These are phyloP conservation scores for Xanthorhoe designata DNA, from an alignment of 2,888 invertebrate species.

Conservation along the genomic window DNA sequence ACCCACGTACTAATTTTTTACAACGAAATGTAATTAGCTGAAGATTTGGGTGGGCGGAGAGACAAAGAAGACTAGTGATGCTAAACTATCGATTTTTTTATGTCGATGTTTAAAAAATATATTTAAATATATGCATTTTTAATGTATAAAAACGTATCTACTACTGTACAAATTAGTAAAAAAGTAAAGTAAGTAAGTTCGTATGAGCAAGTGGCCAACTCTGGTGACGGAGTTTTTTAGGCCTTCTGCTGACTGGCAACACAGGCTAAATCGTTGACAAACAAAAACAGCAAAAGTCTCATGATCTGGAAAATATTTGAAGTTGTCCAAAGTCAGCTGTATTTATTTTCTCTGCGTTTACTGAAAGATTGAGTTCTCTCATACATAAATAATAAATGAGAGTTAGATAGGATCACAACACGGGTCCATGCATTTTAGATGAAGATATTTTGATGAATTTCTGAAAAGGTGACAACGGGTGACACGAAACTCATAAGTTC, in stretches of 20 bases:
- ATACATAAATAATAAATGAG: slow-evolving; percentile 2
- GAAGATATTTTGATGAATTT: slow-evolving; percentile 4
- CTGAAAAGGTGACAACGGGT: neutral
- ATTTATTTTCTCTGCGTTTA: neutral
- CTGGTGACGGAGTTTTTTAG: no score
- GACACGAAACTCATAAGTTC: neutral
- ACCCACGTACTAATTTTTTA: slow-evolving; percentile 14
- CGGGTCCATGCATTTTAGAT: neutral
- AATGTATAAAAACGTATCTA: neutral
- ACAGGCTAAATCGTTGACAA: no score
- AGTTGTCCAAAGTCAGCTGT: neutral
- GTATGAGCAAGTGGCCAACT: no score
- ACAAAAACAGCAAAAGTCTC: no score
- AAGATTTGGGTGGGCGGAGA: slow-evolving; percentile 22
- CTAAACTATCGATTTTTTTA: slow-evolving; percentile 10
- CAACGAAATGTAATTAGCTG: slow-evolving; percentile 25
- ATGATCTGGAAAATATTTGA: neutral
- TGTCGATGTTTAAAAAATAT: slow-evolving; percentile 6
- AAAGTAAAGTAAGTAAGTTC: no score
- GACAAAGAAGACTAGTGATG: slow-evolving; percentile 27
- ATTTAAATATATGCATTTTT: neutral
- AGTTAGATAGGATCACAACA: neutral
- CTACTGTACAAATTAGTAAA: no score
- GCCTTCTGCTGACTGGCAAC: no score
- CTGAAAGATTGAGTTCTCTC: slow-evolving; percentile 2